Evolutionary conservation across 2,888 invertebrate species (phyloP), one percentile per base, ranked within the genome.

Genomic region (Fragum sueziense): DNA sequence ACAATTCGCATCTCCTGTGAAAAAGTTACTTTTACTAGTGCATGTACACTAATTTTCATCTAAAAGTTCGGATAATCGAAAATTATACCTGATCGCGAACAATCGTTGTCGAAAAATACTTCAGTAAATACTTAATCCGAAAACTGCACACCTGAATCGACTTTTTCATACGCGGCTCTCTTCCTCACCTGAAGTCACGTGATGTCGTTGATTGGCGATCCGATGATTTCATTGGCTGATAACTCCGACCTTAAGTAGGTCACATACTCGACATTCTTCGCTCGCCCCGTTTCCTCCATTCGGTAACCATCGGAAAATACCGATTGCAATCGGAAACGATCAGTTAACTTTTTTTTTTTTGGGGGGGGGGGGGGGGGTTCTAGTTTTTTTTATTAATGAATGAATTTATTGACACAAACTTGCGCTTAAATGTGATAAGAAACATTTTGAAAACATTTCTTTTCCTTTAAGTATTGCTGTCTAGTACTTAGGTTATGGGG

Each of bases 181-280:
- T 77, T 73, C 74, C 70, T 59, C 73, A 77, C 85, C 85, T 85
- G 85, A 80, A 52, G 80, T 85, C 85, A 85, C 85, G 85, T 85
- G 85, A 82, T 61, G 17, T 17, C 4, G 22, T n/a, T 20, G 25
- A 27, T 29, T 82, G 79, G 17, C 47, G 80, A 73, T 79, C 70
- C 70, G 37, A 14, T 11, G 17, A 37, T 79, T 61, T 75, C 31
- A 85, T 85, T 85, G 85, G 85, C 37, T 57, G 20, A 75, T 65
- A 41, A 41, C 33, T 34, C 7, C 6, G 29, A 17, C 17, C 29
- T 37, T 47, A 74, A 41, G 25, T 70, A 70, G 61, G 27, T 51
- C 59, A 34, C 65, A 65, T 65, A 65, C 41, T 65, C 65, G 65
- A 65, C 65, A 65, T 65, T 41, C 65, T 65, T 65, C 41, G 65